Conservation (phyloP, 2,888 invertebrate species). For the Synanthedon myopaeformis region DNA sequence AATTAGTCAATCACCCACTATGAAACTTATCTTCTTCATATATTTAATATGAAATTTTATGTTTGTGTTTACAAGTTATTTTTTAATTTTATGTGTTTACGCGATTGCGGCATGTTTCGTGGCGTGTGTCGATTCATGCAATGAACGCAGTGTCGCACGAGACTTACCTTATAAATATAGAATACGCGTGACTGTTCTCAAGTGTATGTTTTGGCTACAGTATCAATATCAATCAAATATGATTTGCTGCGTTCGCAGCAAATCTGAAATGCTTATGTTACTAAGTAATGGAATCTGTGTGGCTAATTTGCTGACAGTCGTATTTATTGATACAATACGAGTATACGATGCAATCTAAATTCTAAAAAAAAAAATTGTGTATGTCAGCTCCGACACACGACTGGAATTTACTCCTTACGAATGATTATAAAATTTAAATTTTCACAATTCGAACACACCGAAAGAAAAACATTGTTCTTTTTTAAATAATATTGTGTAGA, state of each 20-base stretch:
- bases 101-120: constrained; percentile 36
- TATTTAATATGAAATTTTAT: constrained; percentile 4
- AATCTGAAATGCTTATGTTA: background rate
- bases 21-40: background rate
- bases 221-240: background rate
- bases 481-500: no score
- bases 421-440: no score
- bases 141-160: constrained; percentile 23
- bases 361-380: no score
- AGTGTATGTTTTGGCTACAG: constrained; percentile 1
- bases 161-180: constrained; percentile 3
- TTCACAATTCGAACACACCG: no score
- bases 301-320: no score
- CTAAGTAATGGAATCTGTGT: background rate
- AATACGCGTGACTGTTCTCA: constrained; percentile 1
- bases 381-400: no score
- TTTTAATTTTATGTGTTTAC: constrained; percentile 22
- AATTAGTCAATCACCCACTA: background rate
- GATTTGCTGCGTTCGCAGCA: background rate
- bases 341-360: no score
- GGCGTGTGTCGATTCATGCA: constrained; percentile 25
- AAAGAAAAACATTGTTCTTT: no score
- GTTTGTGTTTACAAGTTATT: constrained; percentile 17
- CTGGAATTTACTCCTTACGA: no score
- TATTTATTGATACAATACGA: no score